These are phyloP conservation scores for Pipistrellus pygmaeus DNA, from an alignment of 2,797 vertebrate genomes.

Conservation along the genomic window DNA sequence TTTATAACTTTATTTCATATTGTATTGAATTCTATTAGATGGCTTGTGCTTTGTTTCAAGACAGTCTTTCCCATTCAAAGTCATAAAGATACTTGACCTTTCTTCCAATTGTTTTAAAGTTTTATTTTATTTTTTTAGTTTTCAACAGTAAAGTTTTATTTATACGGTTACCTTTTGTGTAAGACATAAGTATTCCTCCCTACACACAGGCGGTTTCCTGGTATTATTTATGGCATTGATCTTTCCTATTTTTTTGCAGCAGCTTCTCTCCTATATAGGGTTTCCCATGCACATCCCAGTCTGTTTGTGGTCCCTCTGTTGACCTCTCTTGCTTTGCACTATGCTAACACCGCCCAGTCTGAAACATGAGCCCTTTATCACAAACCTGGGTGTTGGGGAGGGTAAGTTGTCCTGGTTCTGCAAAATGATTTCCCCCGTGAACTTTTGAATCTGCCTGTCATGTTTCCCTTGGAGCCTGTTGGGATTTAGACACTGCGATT, in stretches of 20 bases:
- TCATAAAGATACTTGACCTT: not conserved
- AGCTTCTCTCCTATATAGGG: accelerated
- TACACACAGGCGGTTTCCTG: not conserved
- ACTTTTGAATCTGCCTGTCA: not conserved
- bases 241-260: no score
- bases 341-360: accelerated
- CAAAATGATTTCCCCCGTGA: not conserved
- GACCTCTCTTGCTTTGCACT: not conserved
- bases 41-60: not conserved
- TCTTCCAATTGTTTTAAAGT: not conserved
- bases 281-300: accelerated
- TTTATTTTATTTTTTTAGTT: conserved; percentile 16
- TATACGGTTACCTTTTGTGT: not conserved
- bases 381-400: not conserved
- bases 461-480: not conserved
- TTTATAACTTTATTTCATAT: not conserved
- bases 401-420: conserved; percentile 28
- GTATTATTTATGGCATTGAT: accelerated
- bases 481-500: not conserved
- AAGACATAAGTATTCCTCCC: not conserved
- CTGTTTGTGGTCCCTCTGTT: not conserved
- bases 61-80: not conserved
- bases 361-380: not conserved
- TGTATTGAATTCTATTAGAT: not conserved
- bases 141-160: not conserved